Evolutionary conservation across 2,113 vertebrate species (phyloP), one percentile per base, ranked within the genome.

Genomic region (Sinosuthora webbiana): DNA sequence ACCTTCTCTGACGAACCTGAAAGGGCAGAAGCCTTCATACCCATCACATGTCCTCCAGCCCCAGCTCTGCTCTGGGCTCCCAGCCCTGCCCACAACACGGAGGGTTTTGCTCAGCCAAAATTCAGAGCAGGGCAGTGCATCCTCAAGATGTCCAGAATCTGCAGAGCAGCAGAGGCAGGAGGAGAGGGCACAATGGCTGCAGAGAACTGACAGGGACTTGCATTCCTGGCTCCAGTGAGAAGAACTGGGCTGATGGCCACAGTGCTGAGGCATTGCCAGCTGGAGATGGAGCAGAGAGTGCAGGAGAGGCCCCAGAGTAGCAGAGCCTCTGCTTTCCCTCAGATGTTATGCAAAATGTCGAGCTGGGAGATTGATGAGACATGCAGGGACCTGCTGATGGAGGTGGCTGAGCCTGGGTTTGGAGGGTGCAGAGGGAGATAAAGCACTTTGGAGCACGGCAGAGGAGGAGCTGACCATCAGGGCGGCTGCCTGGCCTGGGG

Each of bases 11-110:
- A 27, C 5, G 3, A 41, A 25, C 18, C 6, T 71, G 42, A 13
- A 77, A 28, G 37, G 60, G 39, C 49, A 68, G 63, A 56, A 64
- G 30, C 37, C 35, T 70, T 88, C 23, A 20, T 13, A 15, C 31
- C 64, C n/a, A 20, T 7, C 1, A 2, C 15, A 7, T 0, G 0
- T 25, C 64, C 37, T 21, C 57, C 60, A 44, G 60, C 14, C 33
- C 24, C 45, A 60, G 37, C 21, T 45, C 44, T 88, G 55, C 35
- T 23, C 56, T 11, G 52, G 30, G n/a, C 57, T 47, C 78, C 68
- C 59, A 69, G 68, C 63, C 47, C 49, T 47, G 76, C 41, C 63
- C 64, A 15, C 6, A 31, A 37, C 8, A 1, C 33, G 47, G 13
- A 9, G 5, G 17, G 11, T 35, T 75, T 45, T 68, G 35, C 22